Evolutionary conservation across 2,797 vertebrate genomes (phyloP), one percentile per base, ranked within the genome.

Genomic region (Petrocephalus schoutedeni): DNA sequence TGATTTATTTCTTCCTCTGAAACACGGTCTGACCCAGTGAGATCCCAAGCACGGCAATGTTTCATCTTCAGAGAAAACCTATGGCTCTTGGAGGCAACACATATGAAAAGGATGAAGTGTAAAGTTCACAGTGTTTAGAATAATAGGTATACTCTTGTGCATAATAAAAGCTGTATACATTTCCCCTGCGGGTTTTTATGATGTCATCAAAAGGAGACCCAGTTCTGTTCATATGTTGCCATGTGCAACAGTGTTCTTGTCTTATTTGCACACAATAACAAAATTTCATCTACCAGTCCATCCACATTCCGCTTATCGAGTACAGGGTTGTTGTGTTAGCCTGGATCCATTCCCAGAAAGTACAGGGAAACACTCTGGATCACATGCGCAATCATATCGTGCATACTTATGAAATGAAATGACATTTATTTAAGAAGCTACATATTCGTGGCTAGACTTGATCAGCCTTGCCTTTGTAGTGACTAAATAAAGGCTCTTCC

Each of bases 1-100:
- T 93, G 88, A 96, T 94, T 95, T 92, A 88, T 92, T 95, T 93
- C 92, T 94, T 94, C 90, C 93, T 95, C 89, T 86, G 88, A 14
- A 21, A 56, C 54, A 45, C 54, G 23, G 74, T 49, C 59, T 58
- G 56, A 80, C 57, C n/a, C 57, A 64, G 45, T 21, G 3, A 74
- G 59, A 28, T 41, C 67, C 85, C 28, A 88, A 21, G 58, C 51
- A 4, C 10, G 19, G 6, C 53, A 77, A 14, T 74, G n/a, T 57
- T 86, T 21, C 58, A 54, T 67, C 74, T 49, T 41, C 28, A 57
- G 28, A 71, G 23, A 10, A 87, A 87, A 57, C 8, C 19, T 36
- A 58, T 67, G 51, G 14, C 19, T 80, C 71, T 53, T 87, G 51
- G 36, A 77, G 64, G 19, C 14, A 16, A 51, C 21, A 53, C 19